Evolutionary conservation across 1,140 invertebrate genomes (phyloP), one percentile per base, ranked within the genome.

Genomic region (Diachasma alloeum): DNA sequence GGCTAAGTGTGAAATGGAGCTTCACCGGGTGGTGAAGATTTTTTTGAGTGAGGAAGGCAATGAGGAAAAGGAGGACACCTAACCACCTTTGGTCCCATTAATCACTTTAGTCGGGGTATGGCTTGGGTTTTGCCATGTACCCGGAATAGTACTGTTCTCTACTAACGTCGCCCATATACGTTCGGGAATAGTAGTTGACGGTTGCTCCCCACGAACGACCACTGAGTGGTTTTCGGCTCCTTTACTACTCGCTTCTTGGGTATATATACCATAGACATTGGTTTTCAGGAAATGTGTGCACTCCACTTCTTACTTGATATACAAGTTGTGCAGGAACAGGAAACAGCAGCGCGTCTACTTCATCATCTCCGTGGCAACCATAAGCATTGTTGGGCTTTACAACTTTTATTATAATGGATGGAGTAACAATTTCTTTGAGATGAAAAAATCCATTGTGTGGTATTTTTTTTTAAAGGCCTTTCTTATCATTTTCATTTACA

Each of bases 101-200:
- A 85, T 85, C 84, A 85, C 82, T 81, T 85, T 85, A 85, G 82
- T 81, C 70, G 74, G 71, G 74, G 71, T 73, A 69, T 48, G 72
- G 73, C 66, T 72, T 70, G 46, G 76, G 76, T 78, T 78, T 78
- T 78, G 76, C 72, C 24, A 53, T 46, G 74, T 67, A 63, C 22
- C 59, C 24, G 24, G 59, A 63, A 63, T 63, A 63, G 59, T 31
- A 31, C 44, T 19, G 8, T 76, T 77, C 80, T 69, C 39, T 76
- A 59, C 31, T 31, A 67, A 72, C 79, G 24, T 37, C 53, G 70
- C 39, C 70, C 78, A 68, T 66, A 42, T 53, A 71, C 26, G 36
- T 44, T 68, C 42, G 31, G 17, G 66, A 66, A 42, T 44, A 31
- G 72, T 44, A 72, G 56, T 37, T 71, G 69, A 69, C 24, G 22